phyloP scores from a whole-genome alignment of 2,888 invertebrate genomes.

The Thalpophila matura region DNA sequence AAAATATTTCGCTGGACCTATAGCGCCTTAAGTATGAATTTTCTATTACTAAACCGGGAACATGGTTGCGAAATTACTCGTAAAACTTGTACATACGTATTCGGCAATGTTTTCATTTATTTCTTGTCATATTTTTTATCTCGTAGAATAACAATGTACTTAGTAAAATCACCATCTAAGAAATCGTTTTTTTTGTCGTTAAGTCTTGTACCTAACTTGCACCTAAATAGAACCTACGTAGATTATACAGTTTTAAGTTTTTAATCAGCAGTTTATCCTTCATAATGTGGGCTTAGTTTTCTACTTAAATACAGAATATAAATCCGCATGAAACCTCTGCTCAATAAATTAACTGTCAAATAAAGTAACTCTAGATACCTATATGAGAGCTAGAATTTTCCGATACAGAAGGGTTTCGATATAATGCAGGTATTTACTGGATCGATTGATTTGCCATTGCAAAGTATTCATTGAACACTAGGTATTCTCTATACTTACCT shows the following conservation, averaged over 20 bases:
- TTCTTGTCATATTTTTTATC: not conserved
- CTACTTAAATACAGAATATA: slow-evolving; percentile 6
- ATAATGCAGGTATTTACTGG: not conserved
- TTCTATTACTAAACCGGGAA: not conserved
- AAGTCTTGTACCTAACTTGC: too few relatives aligned
- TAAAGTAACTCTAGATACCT: not conserved
- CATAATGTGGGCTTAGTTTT: slow-evolving; percentile 10
- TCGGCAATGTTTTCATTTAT: not conserved
- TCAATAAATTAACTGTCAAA: not conserved
- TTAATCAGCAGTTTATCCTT: slow-evolving; percentile 4
- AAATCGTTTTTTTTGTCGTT: slow-evolving; percentile 19
- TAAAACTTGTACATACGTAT: not conserved
- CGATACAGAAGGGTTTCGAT: not conserved
- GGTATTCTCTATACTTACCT: too few relatives aligned
- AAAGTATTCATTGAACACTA: too few relatives aligned
- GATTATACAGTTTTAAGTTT: too few relatives aligned
- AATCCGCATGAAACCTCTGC: not conserved
- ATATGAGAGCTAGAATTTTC: not conserved
- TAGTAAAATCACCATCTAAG: not conserved
- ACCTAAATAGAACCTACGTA: too few relatives aligned
- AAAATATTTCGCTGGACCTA: too few relatives aligned
- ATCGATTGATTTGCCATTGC: not conserved
- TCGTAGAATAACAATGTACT: slow-evolving; percentile 6
- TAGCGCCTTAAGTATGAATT: too few relatives aligned
- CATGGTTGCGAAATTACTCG: slow-evolving; percentile 13